phyloP scores from a whole-genome alignment of 2,888 invertebrate species.

The Dioctria linearis region DNA sequence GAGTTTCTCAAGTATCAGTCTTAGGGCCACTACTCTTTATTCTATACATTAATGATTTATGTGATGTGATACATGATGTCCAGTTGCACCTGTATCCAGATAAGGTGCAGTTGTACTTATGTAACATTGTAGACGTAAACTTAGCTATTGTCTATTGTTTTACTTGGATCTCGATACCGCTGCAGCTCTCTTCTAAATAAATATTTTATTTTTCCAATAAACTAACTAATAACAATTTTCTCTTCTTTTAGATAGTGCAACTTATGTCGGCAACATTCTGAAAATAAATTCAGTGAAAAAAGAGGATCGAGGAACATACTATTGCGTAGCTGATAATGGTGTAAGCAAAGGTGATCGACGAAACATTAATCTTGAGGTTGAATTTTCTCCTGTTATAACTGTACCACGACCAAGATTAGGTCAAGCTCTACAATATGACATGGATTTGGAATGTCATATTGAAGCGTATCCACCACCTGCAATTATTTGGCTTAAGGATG shows the following conservation, averaged over 20 bases:
- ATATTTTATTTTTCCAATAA: not conserved
- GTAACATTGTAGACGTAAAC: no score
- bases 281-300: conserved; percentile 85
- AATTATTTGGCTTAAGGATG: conserved; percentile 92
- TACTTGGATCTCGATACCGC: no score
- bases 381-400: conserved; percentile 89
- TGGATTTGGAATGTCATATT: conserved; percentile 95
- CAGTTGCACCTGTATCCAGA: no score
- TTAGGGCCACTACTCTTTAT: no score
- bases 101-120: no score
- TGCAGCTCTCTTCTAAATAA: not conserved
- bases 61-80: no score
- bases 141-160: no score
- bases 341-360: conserved; percentile 88
- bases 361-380: conserved; percentile 92
- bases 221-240: conserved; percentile 54
- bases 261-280: conserved; percentile 82
- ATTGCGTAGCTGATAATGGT: conserved; percentile 92
- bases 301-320: conserved; percentile 93
- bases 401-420: conserved; percentile 88
- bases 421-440: conserved; percentile 91
- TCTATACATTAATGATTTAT: no score
- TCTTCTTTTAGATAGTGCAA: conserved; percentile 67
- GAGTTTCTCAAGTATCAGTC: no score
- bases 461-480: conserved; percentile 96